phyloP scores from a whole-genome alignment of 2,113 vertebrate species.

The Ceyx cyanopectus region DNA sequence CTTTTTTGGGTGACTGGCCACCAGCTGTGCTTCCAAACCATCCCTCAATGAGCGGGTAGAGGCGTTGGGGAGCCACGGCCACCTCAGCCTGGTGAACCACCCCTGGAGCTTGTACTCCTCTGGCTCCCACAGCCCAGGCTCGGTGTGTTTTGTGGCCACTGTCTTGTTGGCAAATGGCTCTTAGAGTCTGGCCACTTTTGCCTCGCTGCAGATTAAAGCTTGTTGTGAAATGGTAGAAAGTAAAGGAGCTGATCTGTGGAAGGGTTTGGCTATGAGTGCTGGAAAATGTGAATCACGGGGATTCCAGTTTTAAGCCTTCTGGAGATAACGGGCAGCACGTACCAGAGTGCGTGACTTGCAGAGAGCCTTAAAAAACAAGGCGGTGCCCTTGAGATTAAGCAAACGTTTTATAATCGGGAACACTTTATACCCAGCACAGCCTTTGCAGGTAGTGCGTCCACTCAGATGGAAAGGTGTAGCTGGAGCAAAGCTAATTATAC shows the following conservation, averaged over 20 bases:
- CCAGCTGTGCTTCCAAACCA: neutral
- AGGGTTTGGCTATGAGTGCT: slow-evolving; percentile 42
- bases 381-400: slow-evolving; percentile 45
- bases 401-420: slow-evolving; percentile 1
- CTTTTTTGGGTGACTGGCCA: neutral
- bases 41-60: neutral
- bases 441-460: neutral
- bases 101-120: neutral
- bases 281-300: slow-evolving; percentile 62
- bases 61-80: neutral
- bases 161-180: accelerated
- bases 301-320: slow-evolving; percentile 59
- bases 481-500: neutral
- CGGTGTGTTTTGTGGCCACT: neutral
- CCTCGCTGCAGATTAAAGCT: neutral
- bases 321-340: slow-evolving; percentile 51
- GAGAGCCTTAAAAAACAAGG: slow-evolving; percentile 58
- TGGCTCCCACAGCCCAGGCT: neutral
- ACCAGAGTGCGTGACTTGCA: slow-evolving; percentile 39
- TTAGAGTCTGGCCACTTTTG: neutral
- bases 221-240: neutral
- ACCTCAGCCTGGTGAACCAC: neutral
- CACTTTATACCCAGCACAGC: neutral
- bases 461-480: slow-evolving; percentile 6
- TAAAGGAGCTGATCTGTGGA: neutral